Conservation (phyloP, 2,888 invertebrate species). For the Dusona sp. region DNA sequence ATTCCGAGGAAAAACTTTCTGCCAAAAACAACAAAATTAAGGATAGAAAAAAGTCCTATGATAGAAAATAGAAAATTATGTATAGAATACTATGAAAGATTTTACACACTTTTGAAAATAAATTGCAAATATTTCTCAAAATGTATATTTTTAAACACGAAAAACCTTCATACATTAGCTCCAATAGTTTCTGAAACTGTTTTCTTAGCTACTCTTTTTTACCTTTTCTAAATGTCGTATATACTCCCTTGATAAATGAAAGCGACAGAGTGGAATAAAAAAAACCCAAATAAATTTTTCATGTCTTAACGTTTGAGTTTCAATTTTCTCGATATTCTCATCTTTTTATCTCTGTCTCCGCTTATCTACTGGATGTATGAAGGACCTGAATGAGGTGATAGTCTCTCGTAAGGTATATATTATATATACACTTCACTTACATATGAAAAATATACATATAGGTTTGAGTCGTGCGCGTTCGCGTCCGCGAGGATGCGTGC, state of each 20-base stretch:
- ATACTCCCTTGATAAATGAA: neutral
- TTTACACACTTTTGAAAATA: no score
- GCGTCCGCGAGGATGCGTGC: constrained; percentile 64
- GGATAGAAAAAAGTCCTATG: no score
- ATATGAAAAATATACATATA: constrained; percentile 19
- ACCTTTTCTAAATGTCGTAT: no score
- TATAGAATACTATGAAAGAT: no score
- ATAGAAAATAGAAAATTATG: no score
- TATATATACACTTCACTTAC: neutral
- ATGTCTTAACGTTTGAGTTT: neutral
- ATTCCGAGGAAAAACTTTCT: no score
- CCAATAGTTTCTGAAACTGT: no score
- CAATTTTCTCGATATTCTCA: constrained; percentile 2
- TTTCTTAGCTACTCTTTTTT: no score
- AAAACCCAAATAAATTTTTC: neutral
- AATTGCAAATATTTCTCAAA: no score
- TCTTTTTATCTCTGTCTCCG: constrained; percentile 2
- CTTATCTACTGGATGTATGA: neutral
- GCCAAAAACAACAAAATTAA: no score
- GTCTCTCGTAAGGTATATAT: constrained; percentile 3
- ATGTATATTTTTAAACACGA: no score
- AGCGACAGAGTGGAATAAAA: neutral
- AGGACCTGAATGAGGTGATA: constrained; percentile 30
- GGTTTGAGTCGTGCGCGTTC: constrained; percentile 37
- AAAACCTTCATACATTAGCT: no score